Percentiles rank a stretch among this genome's conserved stretches.
Evolutionary conservation across 2,113 vertebrate species (phyloP).

Genomic region (pig (Sus scrofa)): T2T-Sscrofa CM000823.6:17802001-17802500

Average conservation of each 20-base stretch:
- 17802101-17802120: background rate
- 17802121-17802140: background rate
- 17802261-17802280: background rate
- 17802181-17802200: background rate
- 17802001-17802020: background rate
- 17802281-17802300: background rate
- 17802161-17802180: background rate
- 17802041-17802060: background rate
- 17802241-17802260: background rate
- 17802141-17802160: background rate
- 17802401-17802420: background rate
- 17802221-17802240: accelerated
- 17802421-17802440: background rate
- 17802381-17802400: background rate
- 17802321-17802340: too few relatives aligned
- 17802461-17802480: constrained; percentile 11
- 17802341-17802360: background rate
- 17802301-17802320: background rate
- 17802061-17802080: background rate
- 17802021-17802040: background rate
- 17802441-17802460: background rate
- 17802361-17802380: background rate
- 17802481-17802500: background rate
- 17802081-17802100: background rate
- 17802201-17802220: background rate